These are phyloP conservation scores for Pteruthius melanotis DNA, from an alignment of 2,113 vertebrate genomes.

Conservation along the genomic window DNA sequence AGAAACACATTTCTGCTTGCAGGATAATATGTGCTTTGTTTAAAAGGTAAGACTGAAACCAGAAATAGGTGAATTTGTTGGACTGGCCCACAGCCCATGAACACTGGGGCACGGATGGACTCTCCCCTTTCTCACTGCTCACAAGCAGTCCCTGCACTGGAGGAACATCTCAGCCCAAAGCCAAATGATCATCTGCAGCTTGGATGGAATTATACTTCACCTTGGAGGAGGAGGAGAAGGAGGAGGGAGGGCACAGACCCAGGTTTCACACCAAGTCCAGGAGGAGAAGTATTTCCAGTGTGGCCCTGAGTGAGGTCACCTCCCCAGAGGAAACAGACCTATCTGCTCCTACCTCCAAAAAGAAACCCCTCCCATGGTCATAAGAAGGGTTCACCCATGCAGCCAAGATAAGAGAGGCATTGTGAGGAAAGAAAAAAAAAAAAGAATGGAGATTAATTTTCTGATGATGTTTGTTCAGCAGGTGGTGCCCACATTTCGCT, in stretches of 20 bases:
- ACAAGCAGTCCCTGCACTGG: neutral
- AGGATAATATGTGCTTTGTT: neutral
- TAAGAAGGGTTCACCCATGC: neutral
- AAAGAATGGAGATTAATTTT: neutral
- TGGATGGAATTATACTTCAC: neutral
- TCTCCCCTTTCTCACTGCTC: neutral
- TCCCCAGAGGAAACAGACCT: neutral
- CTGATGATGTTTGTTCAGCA: neutral
- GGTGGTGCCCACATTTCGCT: neutral
- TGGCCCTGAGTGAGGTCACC: neutral
- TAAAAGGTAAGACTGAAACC: neutral
- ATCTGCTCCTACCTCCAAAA: neutral
- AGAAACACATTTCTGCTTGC: neutral
- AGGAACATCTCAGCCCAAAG: neutral
- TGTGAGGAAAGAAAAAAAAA: neutral
- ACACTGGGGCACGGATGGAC: neutral
- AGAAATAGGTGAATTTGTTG: neutral
- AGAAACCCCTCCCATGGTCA: neutral
- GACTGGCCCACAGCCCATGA: neutral
- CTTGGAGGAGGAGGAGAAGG: neutral
- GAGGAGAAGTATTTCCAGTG: neutral
- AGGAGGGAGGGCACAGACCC: neutral
- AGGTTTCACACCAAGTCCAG: accelerated
- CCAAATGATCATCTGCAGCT: neutral
- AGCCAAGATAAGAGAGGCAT: neutral